Conservation (phyloP, 2,797 vertebrate genomes). For the Enteromius thamalakanensis region DNA sequence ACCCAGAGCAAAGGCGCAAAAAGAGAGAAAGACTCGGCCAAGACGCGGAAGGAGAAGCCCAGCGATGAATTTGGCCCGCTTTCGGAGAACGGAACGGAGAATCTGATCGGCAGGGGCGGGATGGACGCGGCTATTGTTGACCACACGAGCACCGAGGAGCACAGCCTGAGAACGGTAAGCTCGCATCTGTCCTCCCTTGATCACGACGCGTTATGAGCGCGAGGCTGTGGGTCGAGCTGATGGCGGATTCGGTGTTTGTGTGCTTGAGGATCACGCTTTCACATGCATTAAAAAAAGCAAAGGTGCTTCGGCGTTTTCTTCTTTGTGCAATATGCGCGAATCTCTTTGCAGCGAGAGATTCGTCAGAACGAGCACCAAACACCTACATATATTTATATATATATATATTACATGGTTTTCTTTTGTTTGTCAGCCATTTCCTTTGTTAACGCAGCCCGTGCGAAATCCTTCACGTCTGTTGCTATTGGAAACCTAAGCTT, state of each 20-base stretch:
- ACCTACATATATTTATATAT: not conserved
- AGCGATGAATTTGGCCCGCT: slow-evolving; percentile 75
- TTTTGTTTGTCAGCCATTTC: slow-evolving; percentile 61
- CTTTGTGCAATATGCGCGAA: not conserved
- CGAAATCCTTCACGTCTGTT: slow-evolving; percentile 58
- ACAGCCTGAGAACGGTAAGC: slow-evolving; percentile 84
- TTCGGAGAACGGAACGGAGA: slow-evolving; percentile 84
- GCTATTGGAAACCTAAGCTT: slow-evolving; percentile 51
- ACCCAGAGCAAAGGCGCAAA: slow-evolving; percentile 79
- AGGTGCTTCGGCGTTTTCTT: not conserved
- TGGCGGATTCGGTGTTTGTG: not conserved
- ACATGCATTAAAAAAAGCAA: not conserved
- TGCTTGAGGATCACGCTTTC: not conserved
- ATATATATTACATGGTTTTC: slow-evolving; percentile 2
- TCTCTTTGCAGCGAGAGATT: not conserved
- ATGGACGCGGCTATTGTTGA: slow-evolving; percentile 87
- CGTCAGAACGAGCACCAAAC: not conserved
- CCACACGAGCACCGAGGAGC: slow-evolving; percentile 79
- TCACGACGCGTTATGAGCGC: not conserved
- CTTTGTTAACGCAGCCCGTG: slow-evolving; percentile 48
- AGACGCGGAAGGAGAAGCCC: slow-evolving; percentile 85
- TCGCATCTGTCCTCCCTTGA: slow-evolving; percentile 68
- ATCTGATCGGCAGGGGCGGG: slow-evolving; percentile 74
- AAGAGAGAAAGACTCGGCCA: slow-evolving; percentile 84
- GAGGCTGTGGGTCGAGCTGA: not conserved